A percentile compares a stretch with the other conserved stretches of the same genome.
phyloP scores from a whole-genome alignment of 2,113 vertebrate species.

The Mellivora capensis region DNA sequence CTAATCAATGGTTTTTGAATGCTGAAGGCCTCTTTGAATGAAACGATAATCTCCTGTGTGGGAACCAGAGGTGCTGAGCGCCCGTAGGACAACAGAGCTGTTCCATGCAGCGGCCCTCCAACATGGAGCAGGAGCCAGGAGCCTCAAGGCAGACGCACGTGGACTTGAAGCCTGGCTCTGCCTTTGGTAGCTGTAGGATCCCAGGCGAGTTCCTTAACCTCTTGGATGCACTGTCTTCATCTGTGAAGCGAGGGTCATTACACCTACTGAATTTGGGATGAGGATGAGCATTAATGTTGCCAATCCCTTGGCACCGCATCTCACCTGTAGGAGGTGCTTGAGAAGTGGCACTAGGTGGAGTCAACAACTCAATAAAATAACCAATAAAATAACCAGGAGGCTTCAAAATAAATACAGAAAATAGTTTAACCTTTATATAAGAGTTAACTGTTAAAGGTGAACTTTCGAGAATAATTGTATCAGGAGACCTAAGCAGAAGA shows the following conservation, averaged over 20 bases:
- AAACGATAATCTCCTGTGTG: background rate
- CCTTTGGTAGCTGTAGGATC: background rate
- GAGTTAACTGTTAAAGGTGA: background rate
- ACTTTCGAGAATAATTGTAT: background rate
- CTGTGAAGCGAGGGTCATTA: background rate
- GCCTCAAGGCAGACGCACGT: background rate
- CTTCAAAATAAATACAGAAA: background rate
- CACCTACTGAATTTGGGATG: background rate
- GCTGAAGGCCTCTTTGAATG: background rate
- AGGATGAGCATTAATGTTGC: accelerated
- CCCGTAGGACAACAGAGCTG: accelerated
- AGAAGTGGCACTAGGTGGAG: too few relatives aligned
- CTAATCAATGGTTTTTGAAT: background rate
- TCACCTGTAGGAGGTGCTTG: accelerated
- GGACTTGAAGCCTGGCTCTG: background rate
- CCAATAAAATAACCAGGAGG: background rate
- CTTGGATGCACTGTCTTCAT: background rate
- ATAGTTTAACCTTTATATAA: background rate
- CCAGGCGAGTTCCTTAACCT: background rate
- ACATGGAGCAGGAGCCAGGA: accelerated
- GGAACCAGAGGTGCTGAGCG: background rate
- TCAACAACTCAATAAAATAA: background rate
- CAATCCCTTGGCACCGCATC: background rate
- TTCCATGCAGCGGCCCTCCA: accelerated
- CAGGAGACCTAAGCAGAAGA: background rate